These are phyloP conservation scores for Eucidaris tribuloides DNA, from an alignment of 35 echinoderm and acorn worm genomes.

Conservation along the genomic window DNA sequence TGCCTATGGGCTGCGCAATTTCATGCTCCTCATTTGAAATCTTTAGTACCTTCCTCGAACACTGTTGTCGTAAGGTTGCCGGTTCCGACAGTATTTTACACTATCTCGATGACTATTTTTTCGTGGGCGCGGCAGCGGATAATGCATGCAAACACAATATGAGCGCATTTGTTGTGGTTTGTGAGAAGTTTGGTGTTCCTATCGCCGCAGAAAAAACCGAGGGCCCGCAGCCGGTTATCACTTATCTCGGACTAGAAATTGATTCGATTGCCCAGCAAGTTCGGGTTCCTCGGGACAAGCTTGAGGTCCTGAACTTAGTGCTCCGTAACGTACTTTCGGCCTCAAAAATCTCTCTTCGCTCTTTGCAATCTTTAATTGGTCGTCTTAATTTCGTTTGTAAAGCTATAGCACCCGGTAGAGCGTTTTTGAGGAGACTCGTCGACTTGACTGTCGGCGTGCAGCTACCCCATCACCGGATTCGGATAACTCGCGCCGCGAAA, in stretches of 20 bases:
- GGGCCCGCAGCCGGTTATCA: background rate
- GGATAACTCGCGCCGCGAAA: no score
- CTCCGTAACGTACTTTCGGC: background rate
- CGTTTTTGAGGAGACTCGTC: slow-evolving; percentile 35
- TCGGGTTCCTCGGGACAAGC: slow-evolving; percentile 15
- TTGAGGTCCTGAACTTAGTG: background rate
- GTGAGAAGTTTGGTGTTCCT: slow-evolving; percentile 9
- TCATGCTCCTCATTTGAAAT: slow-evolving; percentile 29
- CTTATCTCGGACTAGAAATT: slow-evolving; percentile 20
- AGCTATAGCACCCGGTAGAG: slow-evolving; percentile 30
- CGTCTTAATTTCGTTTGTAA: slow-evolving; percentile 38
- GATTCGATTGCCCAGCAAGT: background rate
- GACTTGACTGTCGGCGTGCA: slow-evolving; percentile 19
- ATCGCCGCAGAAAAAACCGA: slow-evolving; percentile 27
- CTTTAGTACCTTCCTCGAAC: slow-evolving; percentile 43
- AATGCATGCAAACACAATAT: background rate
- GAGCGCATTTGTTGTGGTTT: background rate
- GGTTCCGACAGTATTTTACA: background rate
- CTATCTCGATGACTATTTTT: slow-evolving; percentile 43
- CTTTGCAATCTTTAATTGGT: slow-evolving; percentile 47
- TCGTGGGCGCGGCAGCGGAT: background rate
- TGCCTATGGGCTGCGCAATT: slow-evolving; percentile 14
- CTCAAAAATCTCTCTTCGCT: slow-evolving; percentile 14
- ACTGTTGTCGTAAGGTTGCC: background rate
- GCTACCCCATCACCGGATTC: slow-evolving; percentile 16